Base-by-base conservation (phyloP, 2,888 invertebrate genomes). In the Gisinianus flammeolus region DNA sequence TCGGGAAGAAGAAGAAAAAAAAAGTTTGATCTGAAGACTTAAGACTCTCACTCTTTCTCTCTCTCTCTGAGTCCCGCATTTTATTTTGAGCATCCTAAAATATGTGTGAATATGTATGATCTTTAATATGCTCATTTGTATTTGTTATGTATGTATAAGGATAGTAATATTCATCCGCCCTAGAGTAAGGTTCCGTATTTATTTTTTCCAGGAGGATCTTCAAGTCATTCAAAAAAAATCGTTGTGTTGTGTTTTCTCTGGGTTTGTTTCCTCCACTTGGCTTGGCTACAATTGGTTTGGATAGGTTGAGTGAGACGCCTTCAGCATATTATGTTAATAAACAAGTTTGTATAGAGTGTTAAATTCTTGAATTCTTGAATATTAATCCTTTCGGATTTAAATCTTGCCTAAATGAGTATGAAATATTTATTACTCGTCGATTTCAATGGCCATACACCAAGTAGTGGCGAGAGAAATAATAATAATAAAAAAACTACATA, bases 281-380 rank as follows among this genome's bases (percentile, higher is more conserved):
- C 64, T 64, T 24, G 26, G 19, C 44, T 8, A 31, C 62, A 74
- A 78, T 74, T 73, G 78, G 74, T 78, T 78, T 73, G 66, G 74
- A 74, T 69, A 72, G 69, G 69, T 26, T 58, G 62, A 56, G 78
- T 78, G 67, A 74, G 73, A 78, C 72, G 64, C 72, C 77, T 77
- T 67, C 66, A 73, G 78, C 54, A 73, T 68, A 78, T 73, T 78
- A 78, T 78, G 78, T 73, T 78, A 78, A 78, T 78, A 75, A 77
- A 77, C 77, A 77, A 77, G 77, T 77, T 77, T 77, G 77, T 77
- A 78, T 68, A 80, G 82, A 82, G 83, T 83, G 83, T 83, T 83
- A 82, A 83, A 83, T 83, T 83, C 82, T 83, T 83, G 81, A 83
- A 83, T 83, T 83, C 82, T 82, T 83, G 83, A 83, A 82, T 83